phyloP scores from a whole-genome alignment of 1,140 invertebrate genomes.

The Zaprionus gabonicus region DNA sequence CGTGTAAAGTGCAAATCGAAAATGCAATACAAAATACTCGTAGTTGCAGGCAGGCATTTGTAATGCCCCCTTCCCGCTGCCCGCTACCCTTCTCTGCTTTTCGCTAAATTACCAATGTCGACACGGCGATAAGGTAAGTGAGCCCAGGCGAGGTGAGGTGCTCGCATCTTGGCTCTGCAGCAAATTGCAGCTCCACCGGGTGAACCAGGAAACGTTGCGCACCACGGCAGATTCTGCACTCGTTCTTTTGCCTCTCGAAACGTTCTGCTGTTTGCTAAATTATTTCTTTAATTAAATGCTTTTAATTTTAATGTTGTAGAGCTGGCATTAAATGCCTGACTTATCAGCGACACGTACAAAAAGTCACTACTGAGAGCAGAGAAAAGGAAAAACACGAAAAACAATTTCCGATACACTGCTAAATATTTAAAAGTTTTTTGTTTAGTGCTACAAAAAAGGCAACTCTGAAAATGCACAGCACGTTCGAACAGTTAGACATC shows the following conservation, averaged over 20 bases:
- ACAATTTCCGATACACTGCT: slow-evolving; percentile 13
- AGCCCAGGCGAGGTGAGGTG: slow-evolving; percentile 26
- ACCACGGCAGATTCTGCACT: slow-evolving; percentile 35
- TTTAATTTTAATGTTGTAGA: slow-evolving; percentile 65
- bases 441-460: background rate
- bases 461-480: slow-evolving; percentile 4
- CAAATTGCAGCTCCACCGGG: slow-evolving; percentile 36
- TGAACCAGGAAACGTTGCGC: slow-evolving; percentile 37
- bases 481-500: slow-evolving; percentile 10
- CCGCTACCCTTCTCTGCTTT: slow-evolving; percentile 22
- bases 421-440: slow-evolving; percentile 24
- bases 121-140: slow-evolving; percentile 59
- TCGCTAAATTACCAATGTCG: slow-evolving; percentile 78
- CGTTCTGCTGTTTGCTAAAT: slow-evolving; percentile 52
- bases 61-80: slow-evolving; percentile 17
- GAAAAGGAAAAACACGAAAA: background rate
- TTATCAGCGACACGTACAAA: slow-evolving; percentile 43
- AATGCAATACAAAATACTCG: slow-evolving; percentile 75
- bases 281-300: slow-evolving; percentile 77
- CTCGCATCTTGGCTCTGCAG: slow-evolving; percentile 59
- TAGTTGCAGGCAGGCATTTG: slow-evolving; percentile 40
- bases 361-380: background rate
- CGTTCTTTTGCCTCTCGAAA: slow-evolving; percentile 41
- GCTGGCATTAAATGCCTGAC: slow-evolving; percentile 48
- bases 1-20: slow-evolving; percentile 82